Evolutionary conservation across 2,113 vertebrate genomes (phyloP), one percentile per base, ranked within the genome.

Genomic region (Gymnorhina tibicen): DNA sequence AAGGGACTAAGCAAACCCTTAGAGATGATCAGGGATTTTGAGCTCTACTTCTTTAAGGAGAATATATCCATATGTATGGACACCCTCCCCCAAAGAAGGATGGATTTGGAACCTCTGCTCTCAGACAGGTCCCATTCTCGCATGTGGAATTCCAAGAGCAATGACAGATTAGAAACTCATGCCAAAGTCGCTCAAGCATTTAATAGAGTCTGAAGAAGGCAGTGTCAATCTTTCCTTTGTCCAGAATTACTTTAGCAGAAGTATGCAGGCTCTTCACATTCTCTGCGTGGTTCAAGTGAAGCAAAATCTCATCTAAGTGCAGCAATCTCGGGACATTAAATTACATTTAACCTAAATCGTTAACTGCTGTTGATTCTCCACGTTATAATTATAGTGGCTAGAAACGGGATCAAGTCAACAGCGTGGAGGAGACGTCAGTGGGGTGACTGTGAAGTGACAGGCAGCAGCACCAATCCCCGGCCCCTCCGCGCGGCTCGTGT

Each of bases 361-460:
- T 94, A 95, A 73, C 85, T 90, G 83, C 88, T 93, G 90, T 91
- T 91, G 76, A 74, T 93, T 95, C 76, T 86, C 88, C 92, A 66
- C 16, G 33, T 92, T 86, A 21, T 87, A 93, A 95, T 96, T 88
- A 84, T 3, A 84, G 91, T 94, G 68, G 79, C 83, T 95, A 56
- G 95, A 92, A 93, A 89, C 1, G 0, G 39, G 91, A 92, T 94
- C 89, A 81, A 96, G 87, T 75, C 95, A 84, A 68, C 59, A 93
- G 83, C 1, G 2, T 9, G 60, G 59, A 88, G 92, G 75, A 92
- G 85, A 91, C 83, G 83, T 96, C 92, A 93, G 90, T 97, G 95
- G 95, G 85, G 95, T 94, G 95, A 95, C 90, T 68, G 85, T 70
- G 90, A 95, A 91, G 11, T 92, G 92, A 89, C 92, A 95, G 88